Evolutionary conservation across 2,888 invertebrate genomes (phyloP).

Genomic region (Tubulanus polymorphus): DNA sequence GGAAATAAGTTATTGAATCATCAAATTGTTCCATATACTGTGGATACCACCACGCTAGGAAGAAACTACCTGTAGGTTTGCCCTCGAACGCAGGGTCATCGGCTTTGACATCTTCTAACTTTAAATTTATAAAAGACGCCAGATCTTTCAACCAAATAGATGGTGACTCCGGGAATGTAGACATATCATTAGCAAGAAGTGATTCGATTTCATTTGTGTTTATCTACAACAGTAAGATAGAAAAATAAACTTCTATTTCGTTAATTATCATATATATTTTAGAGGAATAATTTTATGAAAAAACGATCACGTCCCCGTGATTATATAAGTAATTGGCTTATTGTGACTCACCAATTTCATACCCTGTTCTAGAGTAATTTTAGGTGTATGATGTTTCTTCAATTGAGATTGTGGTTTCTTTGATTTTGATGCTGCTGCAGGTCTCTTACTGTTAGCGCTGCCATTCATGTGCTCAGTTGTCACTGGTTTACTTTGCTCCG

Average conservation of each 20-base stretch:
- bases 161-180: conserved; percentile 46
- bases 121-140: conserved; percentile 46
- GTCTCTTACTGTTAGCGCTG: conserved; percentile 5
- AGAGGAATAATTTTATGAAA: background rate
- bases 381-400: conserved; percentile 21
- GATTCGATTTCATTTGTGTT: conserved; percentile 41
- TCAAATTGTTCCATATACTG: too few species aligned
- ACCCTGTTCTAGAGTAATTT: conserved; percentile 26
- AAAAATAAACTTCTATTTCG: background rate
- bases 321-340: background rate
- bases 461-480: conserved; percentile 5
- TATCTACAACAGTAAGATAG: conserved; percentile 31
- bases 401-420: conserved; percentile 19
- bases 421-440: conserved; percentile 14
- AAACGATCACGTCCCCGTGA: too few species aligned
- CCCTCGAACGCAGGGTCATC: conserved; percentile 37
- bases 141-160: conserved; percentile 53
- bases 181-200: conserved; percentile 38
- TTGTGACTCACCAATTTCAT: conserved; percentile 23
- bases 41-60: background rate
- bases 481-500: conserved; percentile 3
- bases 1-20: too few species aligned
- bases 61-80: conserved; percentile 43
- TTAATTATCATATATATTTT: background rate
- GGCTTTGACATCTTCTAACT: conserved; percentile 39